Percentiles rank a stretch among this genome's conserved stretches.
Conservation (phyloP, 2,797 vertebrate species). For the Platalea minor region DNA sequence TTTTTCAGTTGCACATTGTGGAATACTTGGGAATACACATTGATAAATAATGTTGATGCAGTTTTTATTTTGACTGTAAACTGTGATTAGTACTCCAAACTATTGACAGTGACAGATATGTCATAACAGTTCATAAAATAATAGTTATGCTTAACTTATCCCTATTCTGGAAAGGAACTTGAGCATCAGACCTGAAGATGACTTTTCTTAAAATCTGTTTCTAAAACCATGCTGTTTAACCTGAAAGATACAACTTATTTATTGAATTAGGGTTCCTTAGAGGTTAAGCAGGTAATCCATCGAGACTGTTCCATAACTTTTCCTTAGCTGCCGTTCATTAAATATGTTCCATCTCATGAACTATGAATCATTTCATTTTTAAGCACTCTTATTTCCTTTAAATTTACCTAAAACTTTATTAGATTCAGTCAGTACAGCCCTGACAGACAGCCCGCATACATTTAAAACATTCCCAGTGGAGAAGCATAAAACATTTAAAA, state of each 20-base stretch:
- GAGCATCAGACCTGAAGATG: constrained; percentile 78
- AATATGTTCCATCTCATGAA: constrained; percentile 79
- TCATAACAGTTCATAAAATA: constrained; percentile 12
- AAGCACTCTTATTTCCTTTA: constrained; percentile 76
- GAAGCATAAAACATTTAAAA: constrained; percentile 78
- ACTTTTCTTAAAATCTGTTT: constrained; percentile 82
- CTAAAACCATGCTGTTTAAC: constrained; percentile 80
- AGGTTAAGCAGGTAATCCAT: constrained; percentile 50
- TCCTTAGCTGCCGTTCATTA: constrained; percentile 64
- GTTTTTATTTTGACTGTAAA: constrained; percentile 35
- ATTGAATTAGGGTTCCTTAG: constrained; percentile 11
- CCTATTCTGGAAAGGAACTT: constrained; percentile 79
- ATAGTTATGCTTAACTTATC: constrained; percentile 67
- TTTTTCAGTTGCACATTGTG: background rate
- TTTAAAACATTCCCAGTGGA: constrained; percentile 66
- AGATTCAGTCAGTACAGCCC: constrained; percentile 47
- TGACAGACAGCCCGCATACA: constrained; percentile 58
- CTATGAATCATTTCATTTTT: constrained; percentile 84
- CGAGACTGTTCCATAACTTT: constrained; percentile 46
- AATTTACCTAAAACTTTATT: constrained; percentile 76
- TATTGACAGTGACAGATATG: background rate
- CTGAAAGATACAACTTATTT: constrained; percentile 73
- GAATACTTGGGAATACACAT: background rate
- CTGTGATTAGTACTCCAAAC: constrained; percentile 21
- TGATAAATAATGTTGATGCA: background rate